Evolutionary conservation across 2,113 vertebrate genomes (phyloP), one percentile per base, ranked within the genome.

Genomic region (Dicentrarchus labrax): DNA sequence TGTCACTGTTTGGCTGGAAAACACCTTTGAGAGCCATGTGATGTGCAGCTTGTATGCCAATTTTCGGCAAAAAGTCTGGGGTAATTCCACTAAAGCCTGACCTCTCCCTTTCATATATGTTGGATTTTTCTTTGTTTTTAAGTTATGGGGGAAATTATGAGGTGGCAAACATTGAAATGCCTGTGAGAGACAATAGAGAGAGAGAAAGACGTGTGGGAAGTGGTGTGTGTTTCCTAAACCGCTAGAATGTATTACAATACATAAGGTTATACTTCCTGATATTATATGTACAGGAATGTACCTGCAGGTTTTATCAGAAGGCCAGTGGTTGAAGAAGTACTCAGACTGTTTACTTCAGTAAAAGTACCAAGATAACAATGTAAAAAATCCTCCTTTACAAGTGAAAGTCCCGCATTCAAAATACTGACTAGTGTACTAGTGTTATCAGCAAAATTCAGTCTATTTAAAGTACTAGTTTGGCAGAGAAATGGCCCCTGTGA

Each of bases 1-100:
- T 86, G 86, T 85, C 84, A 72, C 62, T 51, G 69, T 86, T 69
- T 50, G 64, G 53, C 43, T 89, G 93, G 93, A 93, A 94, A 94
- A 92, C 89, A 93, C 91, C 91, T 84, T 59, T 24, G 21, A 78
- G 50, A 53, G 62, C 65, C 88, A 81, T 70, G 88, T 91, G 88
- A 86, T 72, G 73, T 21, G 76, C 47, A 70, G 48, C 66, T 47
- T 54, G 16, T 45, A 78, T 50, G 61, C 13, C 57, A 62, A 2
- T 39, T 85, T 70, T 77, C 43, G 24, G 30, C 48, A 71, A 76
- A 86, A 57, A 60, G 1, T 87, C n/a, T 57, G 17, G 90, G 91
- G 89, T 91, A 94, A 91, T 93, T 93, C 89, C 92, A 82, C 57
- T 6, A 54, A 0, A 57, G 53, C 16, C 24, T 24, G 51, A 71